A percentile compares a stretch with the other conserved stretches of the same genome.
phyloP scores from a whole-genome alignment of 2,797 vertebrate species.

The Morus bassanus region DNA sequence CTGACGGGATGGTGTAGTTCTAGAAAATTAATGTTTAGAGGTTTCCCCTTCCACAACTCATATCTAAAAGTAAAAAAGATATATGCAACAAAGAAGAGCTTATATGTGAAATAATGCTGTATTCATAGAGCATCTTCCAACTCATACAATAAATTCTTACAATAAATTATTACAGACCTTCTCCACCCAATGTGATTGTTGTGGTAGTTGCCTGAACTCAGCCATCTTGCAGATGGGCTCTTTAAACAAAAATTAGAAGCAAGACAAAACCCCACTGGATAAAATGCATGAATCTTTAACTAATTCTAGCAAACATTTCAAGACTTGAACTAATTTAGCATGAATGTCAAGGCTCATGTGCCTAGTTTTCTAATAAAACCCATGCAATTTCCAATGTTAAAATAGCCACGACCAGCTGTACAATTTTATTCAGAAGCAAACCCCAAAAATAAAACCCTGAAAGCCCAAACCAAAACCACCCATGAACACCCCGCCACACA shows the following conservation, averaged over 20 bases:
- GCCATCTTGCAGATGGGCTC: neutral
- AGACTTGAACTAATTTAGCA: neutral
- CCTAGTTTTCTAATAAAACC: neutral
- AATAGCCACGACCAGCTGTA: neutral
- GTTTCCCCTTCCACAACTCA: neutral
- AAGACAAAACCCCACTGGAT: neutral
- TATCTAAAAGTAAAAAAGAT: neutral
- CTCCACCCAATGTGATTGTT: neutral
- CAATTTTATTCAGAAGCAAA: neutral
- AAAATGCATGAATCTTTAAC: neutral
- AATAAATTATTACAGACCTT: neutral
- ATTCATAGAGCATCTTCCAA: neutral
- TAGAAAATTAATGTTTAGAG: neutral
- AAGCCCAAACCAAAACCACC: neutral
- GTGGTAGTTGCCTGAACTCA: neutral
- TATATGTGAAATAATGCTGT: neutral
- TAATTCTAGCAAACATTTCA: neutral
- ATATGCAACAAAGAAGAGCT: neutral
- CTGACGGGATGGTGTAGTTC: neutral
- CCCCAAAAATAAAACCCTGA: neutral
- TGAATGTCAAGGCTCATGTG: neutral
- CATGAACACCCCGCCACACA: accelerated
- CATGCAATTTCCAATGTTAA: neutral
- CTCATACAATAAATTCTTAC: neutral
- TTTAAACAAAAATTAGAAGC: neutral